These are phyloP conservation scores for Bombyx mandarina DNA, from an alignment of 1,140 invertebrate genomes.

Conservation along the genomic window DNA sequence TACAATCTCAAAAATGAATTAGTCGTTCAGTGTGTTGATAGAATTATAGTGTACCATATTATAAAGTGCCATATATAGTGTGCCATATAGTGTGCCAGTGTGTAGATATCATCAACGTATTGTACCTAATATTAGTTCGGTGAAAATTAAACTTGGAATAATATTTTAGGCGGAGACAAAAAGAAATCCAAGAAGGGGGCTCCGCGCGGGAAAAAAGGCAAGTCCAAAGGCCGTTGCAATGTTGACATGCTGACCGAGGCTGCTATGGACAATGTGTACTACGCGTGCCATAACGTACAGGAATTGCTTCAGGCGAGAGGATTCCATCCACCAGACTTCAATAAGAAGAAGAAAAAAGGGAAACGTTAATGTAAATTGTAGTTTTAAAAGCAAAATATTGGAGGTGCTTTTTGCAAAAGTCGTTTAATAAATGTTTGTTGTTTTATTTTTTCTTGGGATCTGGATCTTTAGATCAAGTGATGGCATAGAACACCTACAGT, in stretches of 20 bases:
- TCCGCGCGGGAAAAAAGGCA: slow-evolving; percentile 73
- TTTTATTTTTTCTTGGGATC: too few species aligned
- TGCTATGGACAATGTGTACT: slow-evolving; percentile 92
- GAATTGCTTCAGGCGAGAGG: slow-evolving; percentile 82
- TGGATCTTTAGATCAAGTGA: too few species aligned
- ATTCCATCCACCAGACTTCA: slow-evolving; percentile 86
- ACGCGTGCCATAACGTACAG: slow-evolving; percentile 90
- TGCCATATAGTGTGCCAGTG: too few species aligned
- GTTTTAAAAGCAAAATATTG: too few species aligned
- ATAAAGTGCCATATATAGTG: too few species aligned
- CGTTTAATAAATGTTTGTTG: too few species aligned
- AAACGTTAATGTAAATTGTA: slow-evolving; percentile 34
- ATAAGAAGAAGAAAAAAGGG: slow-evolving; percentile 86
- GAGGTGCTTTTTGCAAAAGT: too few species aligned
- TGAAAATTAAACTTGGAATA: neutral
- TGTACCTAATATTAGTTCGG: neutral
- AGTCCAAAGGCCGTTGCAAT: slow-evolving; percentile 73
- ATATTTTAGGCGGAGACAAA: slow-evolving; percentile 32
- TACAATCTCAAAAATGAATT: neutral
- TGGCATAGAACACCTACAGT: too few species aligned
- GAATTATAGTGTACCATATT: neutral
- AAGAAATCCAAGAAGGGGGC: slow-evolving; percentile 56
- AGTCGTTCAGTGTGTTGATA: too few species aligned
- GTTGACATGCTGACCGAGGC: slow-evolving; percentile 88
- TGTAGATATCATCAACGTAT: neutral